These are phyloP conservation scores for Aspidapion aeneum DNA, from an alignment of 2,888 invertebrate species.

Conservation along the genomic window DNA sequence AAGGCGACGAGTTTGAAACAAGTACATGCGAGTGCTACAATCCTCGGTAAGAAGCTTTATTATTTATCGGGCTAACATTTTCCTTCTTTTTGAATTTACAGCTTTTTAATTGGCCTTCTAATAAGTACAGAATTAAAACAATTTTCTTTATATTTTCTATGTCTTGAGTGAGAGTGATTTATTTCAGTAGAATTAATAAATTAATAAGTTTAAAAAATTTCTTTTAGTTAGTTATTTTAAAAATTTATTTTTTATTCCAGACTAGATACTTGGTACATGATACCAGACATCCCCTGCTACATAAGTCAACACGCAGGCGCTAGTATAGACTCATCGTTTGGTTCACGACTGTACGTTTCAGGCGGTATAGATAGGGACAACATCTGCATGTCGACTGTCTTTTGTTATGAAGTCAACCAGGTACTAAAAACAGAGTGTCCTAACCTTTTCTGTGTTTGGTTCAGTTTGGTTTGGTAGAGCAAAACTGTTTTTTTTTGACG, in stretches of 20 bases:
- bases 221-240: no score
- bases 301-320: slow-evolving; percentile 59
- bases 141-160: no score
- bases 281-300: slow-evolving; percentile 54
- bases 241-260: slow-evolving; percentile 15
- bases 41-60: slow-evolving; percentile 39
- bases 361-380: slow-evolving; percentile 57
- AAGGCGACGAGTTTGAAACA: slow-evolving; percentile 52
- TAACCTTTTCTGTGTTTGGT: no score
- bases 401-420: slow-evolving; percentile 51
- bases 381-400: slow-evolving; percentile 44
- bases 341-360: slow-evolving; percentile 48
- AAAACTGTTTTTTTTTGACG: no score
- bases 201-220: no score
- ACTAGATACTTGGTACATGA: slow-evolving; percentile 56
- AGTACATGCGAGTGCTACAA: slow-evolving; percentile 59
- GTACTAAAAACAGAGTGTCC: no score
- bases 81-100: no score
- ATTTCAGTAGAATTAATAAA: no score
- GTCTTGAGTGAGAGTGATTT: not conserved
- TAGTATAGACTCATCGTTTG: slow-evolving; percentile 45
- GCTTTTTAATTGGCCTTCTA: no score
- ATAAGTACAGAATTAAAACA: no score
- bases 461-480: no score
- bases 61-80: no score